Evolutionary conservation across 1,140 invertebrate species (phyloP).

Genomic region (Sinella curviseta): DNA sequence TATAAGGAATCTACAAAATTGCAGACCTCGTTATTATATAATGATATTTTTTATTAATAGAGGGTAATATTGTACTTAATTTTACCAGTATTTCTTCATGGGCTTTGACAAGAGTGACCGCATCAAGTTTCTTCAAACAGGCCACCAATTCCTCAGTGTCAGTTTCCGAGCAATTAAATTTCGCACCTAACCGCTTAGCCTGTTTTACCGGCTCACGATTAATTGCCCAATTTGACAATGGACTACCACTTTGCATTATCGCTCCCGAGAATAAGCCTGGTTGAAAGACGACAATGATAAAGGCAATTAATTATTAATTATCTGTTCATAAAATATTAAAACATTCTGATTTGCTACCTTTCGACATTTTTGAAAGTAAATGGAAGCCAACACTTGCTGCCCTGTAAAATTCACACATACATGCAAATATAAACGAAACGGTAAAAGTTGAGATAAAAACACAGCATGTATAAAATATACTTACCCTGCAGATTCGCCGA

Average conservation of each 20-base stretch:
- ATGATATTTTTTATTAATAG: not conserved
- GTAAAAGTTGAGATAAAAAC: not conserved
- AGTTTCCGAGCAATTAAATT: constrained; percentile 19
- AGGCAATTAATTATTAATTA: too few species aligned
- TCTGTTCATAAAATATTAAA: too few species aligned
- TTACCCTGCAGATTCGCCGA: constrained; percentile 32
- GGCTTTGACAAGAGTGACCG: not conserved
- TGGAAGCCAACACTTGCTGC: too few species aligned
- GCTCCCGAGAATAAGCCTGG: constrained; percentile 30
- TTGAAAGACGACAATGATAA: too few species aligned
- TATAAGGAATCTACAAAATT: constrained; percentile 7
- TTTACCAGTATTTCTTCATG: constrained; percentile 23
- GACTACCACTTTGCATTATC: constrained; percentile 19
- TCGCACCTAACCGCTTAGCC: constrained; percentile 14
- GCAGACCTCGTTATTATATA: not conserved
- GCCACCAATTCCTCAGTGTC: not conserved
- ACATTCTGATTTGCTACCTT: too few species aligned
- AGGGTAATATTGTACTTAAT: not conserved
- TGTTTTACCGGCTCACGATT: constrained; percentile 16
- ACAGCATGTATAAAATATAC: not conserved
- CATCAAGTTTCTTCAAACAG: constrained; percentile 30
- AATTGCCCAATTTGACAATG: constrained; percentile 9
- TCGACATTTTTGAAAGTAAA: too few species aligned
- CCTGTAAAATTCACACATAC: too few species aligned
- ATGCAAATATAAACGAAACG: not conserved